Evolutionary conservation across 2,113 vertebrate species (phyloP).

Genomic region (Sapayoa aenigma): DNA sequence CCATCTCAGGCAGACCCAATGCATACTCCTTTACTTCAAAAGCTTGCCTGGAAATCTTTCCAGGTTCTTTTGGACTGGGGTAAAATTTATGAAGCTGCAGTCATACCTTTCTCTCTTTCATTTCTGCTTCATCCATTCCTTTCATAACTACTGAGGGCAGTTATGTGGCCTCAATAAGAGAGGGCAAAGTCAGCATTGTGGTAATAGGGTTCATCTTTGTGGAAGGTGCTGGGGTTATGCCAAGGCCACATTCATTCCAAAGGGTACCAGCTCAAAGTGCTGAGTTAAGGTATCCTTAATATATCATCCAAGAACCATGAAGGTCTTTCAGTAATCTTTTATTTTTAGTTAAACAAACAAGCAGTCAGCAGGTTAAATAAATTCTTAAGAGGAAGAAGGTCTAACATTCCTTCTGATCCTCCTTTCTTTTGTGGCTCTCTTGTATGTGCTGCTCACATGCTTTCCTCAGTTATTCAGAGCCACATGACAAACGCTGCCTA

Average conservation of each 20-base stretch:
- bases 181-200: neutral
- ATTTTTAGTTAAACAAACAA: neutral
- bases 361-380: neutral
- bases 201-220: neutral
- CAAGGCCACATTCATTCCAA: neutral
- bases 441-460: neutral
- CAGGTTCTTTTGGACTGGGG: neutral
- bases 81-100: neutral
- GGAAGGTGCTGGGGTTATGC: neutral
- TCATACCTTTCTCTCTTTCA: neutral
- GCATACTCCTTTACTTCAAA: neutral
- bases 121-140: neutral
- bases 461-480: neutral
- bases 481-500: neutral
- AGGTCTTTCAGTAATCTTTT: neutral
- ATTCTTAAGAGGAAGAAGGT: neutral
- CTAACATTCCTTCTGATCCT: neutral
- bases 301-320: neutral
- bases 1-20: no score
- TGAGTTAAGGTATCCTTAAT: neutral
- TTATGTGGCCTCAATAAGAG: neutral
- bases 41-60: neutral
- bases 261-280: neutral
- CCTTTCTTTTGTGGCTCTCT: neutral
- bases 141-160: fast-evolving